Base-by-base conservation (phyloP, 2,888 invertebrate species). In the Calliopum simillimum region DNA sequence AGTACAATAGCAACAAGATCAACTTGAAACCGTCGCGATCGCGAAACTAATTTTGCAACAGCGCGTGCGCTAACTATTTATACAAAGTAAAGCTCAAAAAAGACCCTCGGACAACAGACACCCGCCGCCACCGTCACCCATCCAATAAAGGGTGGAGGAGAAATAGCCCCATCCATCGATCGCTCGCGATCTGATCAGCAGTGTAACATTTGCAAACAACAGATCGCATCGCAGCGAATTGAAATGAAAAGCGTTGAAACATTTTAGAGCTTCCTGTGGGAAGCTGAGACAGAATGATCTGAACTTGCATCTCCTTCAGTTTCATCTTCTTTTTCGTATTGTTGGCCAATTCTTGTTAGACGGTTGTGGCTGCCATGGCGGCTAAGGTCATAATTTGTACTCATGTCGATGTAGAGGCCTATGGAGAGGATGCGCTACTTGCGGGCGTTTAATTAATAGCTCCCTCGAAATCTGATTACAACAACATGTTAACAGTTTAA, bases 1-100 rank as follows among this genome's bases (percentile, higher is more conserved):
- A 33, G 8, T 33, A 33, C 33, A 33, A 33, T 33, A 33, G 2
- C 2, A 33, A 14, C 13, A 41, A 46, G 13, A 21, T 43, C 46
- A 56, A 25, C 33, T 46, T 53, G 47, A 16, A 49, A 47, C 47
- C 47, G 67, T 13, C 19, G 78, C 68, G 73, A 73, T 72, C 76
- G 69, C 74, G 74, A 72, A 79, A 83, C 82, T 83, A 82, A 81
- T 80, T 79, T 77, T 75, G 78, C 75, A 76, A 71, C 73, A 73
- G 41, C 68, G 64, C 71, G 67, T 47, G 67, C 71, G 58, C 61
- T 69, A 58, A 63, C 68, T 73, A 74, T 75, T 75, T 75, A 75
- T 75, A 75, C 72, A 59, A 72, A 71, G 61, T 63, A 16, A 53
- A 41, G 63, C 56, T 41, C 59, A 21, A 25, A 21, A 49, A 23